Percentiles rank a stretch among this genome's conserved stretches.
Evolutionary conservation across 2,113 vertebrate genomes (phyloP).

Genomic region (Microcebus lehilahytsara): DNA sequence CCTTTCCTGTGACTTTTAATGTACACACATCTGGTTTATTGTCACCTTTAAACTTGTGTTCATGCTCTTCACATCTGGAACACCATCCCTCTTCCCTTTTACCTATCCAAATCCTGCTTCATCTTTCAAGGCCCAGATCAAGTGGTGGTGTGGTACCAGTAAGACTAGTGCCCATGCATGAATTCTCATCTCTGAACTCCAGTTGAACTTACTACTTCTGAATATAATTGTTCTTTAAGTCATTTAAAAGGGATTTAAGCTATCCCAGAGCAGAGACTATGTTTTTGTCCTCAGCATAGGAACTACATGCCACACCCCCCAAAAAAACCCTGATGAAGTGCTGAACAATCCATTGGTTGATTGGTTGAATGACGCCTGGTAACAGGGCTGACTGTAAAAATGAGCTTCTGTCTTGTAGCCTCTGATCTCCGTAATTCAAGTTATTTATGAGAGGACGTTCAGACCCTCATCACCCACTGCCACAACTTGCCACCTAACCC

Average conservation of each 20-base stretch:
- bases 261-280: neutral
- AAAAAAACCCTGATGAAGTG: neutral
- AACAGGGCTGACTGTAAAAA: constrained; percentile 20
- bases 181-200: constrained; percentile 33
- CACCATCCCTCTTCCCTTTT: neutral
- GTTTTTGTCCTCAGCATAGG: neutral
- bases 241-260: neutral
- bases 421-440: constrained; percentile 40
- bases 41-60: neutral
- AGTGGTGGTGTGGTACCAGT: neutral
- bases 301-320: neutral
- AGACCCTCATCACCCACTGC: neutral
- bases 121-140: constrained; percentile 38
- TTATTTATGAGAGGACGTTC: neutral
- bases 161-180: neutral
- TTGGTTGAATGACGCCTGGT: neutral
- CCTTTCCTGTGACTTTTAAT: neutral
- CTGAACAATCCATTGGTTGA: neutral
- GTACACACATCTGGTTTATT: neutral
- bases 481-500: neutral
- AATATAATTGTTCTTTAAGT: constrained; percentile 28
- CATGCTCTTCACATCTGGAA: neutral
- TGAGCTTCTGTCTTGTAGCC: neutral
- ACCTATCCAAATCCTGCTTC: constrained; percentile 21
- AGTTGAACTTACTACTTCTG: constrained; percentile 16